Percentiles rank a stretch among this genome's conserved stretches.
Conservation (phyloP, 1,140 invertebrate genomes). For the Saccostrea cuccullata region DNA sequence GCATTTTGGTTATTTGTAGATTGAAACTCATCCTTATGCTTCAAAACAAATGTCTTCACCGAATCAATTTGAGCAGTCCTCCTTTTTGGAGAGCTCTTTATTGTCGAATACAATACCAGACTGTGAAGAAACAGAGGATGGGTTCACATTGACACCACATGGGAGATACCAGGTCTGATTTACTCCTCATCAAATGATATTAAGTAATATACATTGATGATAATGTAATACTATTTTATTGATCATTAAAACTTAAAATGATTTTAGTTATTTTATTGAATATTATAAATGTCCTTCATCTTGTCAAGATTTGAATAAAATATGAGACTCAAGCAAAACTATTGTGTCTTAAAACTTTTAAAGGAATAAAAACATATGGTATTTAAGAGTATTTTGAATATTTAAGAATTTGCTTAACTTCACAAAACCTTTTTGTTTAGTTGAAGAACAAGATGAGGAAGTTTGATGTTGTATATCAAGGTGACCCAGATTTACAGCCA, state of each 20-base stretch:
- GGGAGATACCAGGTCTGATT: constrained; percentile 70
- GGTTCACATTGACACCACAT: constrained; percentile 64
- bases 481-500: constrained; percentile 90
- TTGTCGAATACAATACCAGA: constrained; percentile 57
- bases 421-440: constrained; percentile 61
- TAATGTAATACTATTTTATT: background rate
- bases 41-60: background rate
- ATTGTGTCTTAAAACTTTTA: too few relatives aligned
- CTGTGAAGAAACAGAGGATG: constrained; percentile 63
- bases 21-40: background rate
- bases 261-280: too few relatives aligned
- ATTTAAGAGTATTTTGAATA: too few relatives aligned
- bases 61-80: constrained; percentile 4
- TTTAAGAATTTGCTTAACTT: too few relatives aligned
- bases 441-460: constrained; percentile 72
- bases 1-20: background rate
- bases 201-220: background rate
- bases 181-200: constrained; percentile 36
- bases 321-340: too few relatives aligned
- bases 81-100: background rate
- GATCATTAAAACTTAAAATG: too few relatives aligned
- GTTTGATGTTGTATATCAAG: constrained; percentile 82
- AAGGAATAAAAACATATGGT: too few relatives aligned
- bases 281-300: too few relatives aligned
- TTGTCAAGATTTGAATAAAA: too few relatives aligned